Base-by-base conservation (phyloP, 2,797 vertebrate genomes). In the Tolypeutes matacus region DNA sequence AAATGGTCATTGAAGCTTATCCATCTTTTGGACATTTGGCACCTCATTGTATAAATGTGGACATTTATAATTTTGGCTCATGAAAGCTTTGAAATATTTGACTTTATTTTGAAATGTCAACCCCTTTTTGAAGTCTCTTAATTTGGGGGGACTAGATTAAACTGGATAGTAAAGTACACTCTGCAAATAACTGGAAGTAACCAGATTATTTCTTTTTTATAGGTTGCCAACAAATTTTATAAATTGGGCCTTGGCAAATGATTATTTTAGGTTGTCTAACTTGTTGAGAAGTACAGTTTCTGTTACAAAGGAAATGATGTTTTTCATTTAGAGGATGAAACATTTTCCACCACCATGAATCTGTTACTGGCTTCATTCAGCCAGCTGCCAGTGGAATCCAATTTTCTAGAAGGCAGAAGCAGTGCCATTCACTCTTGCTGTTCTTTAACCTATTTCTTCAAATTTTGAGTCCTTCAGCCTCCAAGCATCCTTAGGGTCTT, bases 341-440 rank as follows among this genome's bases (percentile, higher is more conserved):
- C 91, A 72, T 97, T 98, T 97, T 95, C 95, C 96, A 93, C n/a
- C 39, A 93, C 15, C 2, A 2, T 77, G 0, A 94, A 93, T 97
- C 97, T 98, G 95, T 96, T 96, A 95, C 17, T 97, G 97, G 96
- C 97, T 97, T 95, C 96, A 92, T 97, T 89, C 96, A 97, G 72
- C 93, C 10, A 1, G 96, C 97, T 98, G 96, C 97, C 95, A 95
- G 12, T 75, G 95, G 97, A 95, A 96, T 97, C 96, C 96, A 96
- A 53, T 98, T 98, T 98, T 96, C 69, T 97, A 94, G 97, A 90
- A 97, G 95, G 95, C 94, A 84, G 75, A 97, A 91, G 60, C 73
- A 84, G 67, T 97, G 92, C 96, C 97, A 97, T 97, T 97, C 96
- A 89, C 80, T 94, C 62, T 89, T 93, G 64, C 77, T 86, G 29